Base-by-base conservation (phyloP, 2,797 vertebrate genomes). In the Rhynchonycteris naso region DNA sequence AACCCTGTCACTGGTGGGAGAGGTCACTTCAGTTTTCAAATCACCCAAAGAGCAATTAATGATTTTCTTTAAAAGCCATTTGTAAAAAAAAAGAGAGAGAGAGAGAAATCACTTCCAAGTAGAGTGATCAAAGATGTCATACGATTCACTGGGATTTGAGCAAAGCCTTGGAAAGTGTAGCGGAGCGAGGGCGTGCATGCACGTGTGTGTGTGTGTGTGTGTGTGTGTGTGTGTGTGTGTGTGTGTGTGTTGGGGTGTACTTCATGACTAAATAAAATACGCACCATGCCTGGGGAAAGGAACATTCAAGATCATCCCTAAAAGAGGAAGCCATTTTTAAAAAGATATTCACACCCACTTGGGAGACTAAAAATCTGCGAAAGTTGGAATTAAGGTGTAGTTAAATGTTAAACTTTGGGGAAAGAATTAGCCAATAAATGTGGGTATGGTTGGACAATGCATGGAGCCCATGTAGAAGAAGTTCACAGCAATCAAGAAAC, bases 1-100 rank as follows among this genome's bases (percentile, higher is more conserved):
- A 76, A 13, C 50, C 54, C 69, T 0, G 0, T 24, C n/a, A 18
- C 18, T 4, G 12, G 16, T 2, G 15, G 78, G 50, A 71, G 43
- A 52, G 58, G 33, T 47, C 47, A 2, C 56, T 83, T 80, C 11
- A 24, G 11, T n/a, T 52, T 79, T 88, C 65, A 38, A n/a, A 84
- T 81, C 56, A 38, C 13, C 38, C 15, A 6, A 47, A 50, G 5
- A 76, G 22, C n/a, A 89, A 26, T 22, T 68, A 54, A 63, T n/a
- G 33, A 75, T 61, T 72, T 43, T 43, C 8, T 43, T 43, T 43
- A 43, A 43, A 81, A 71, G 13, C 14, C 47, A 65, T 65, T 65
- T 61, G 87, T 43, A 43, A 76, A 92, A n/a, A 63, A 7, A 72
- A 4, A 86, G 26, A 2, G 30, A 65, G 59, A 84, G 21, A 93